Evolutionary conservation across 2,797 vertebrate species (phyloP).

Genomic region (Syndactyla subalaris): DNA sequence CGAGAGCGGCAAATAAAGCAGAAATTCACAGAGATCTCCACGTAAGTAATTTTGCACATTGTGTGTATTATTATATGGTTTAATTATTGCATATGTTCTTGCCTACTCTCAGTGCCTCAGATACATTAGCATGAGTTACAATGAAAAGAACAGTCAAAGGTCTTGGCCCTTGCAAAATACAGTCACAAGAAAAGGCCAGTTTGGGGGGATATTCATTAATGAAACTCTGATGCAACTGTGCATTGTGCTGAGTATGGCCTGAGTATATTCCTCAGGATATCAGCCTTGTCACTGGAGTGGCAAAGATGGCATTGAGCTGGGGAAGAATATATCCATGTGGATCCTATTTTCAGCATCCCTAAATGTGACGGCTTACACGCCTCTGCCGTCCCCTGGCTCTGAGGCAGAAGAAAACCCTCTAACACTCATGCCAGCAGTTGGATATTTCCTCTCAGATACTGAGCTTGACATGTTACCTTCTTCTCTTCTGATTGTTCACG

Average conservation of each 20-base stretch:
- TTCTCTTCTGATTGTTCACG: background rate
- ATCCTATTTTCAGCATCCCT: background rate
- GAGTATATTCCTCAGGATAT: background rate
- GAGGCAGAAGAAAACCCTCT: background rate
- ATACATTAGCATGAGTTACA: background rate
- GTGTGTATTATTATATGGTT: background rate
- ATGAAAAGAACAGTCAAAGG: background rate
- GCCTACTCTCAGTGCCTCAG: background rate
- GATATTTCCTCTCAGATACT: background rate
- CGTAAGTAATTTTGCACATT: background rate
- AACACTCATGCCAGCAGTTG: background rate
- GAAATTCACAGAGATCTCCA: background rate
- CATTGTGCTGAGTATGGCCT: background rate
- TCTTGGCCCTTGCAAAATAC: background rate
- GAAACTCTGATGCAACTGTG: background rate
- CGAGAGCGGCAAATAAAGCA: background rate
- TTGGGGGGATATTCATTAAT: background rate
- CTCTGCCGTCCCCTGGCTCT: background rate
- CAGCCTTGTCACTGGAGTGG: background rate
- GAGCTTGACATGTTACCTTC: background rate
- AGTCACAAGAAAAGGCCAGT: background rate
- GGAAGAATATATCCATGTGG: background rate
- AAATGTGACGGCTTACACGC: background rate
- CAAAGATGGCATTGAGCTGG: background rate
- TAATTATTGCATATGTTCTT: background rate